Conservation (phyloP, 2,888 invertebrate species). For the Acrobasis consociella region DNA sequence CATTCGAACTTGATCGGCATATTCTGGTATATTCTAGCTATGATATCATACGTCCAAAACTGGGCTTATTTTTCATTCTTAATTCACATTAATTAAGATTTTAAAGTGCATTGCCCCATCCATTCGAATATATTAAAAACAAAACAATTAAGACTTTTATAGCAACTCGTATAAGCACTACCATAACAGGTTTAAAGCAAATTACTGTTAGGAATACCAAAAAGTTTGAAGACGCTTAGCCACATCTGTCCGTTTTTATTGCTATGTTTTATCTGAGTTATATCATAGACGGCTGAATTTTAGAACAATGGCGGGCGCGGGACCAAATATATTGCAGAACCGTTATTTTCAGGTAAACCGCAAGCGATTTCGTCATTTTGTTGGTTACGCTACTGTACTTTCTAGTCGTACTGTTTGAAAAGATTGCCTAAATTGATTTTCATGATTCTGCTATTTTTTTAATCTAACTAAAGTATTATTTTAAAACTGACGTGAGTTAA, state of each 20-base stretch:
- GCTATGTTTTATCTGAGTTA: conserved; percentile 3
- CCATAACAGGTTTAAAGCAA: conserved; percentile 44
- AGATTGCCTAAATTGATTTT: no score
- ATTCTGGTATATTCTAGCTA: neutral
- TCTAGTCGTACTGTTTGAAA: neutral
- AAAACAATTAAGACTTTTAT: conserved; percentile 46
- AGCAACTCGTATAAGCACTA: conserved; percentile 39
- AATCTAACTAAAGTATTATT: no score
- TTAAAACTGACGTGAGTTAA: no score
- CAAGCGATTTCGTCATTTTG: neutral
- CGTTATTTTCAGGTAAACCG: conserved; percentile 4
- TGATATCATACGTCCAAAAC: conserved; percentile 18
- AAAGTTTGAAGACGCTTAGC: conserved; percentile 11
- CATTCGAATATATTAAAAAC: conserved; percentile 38
- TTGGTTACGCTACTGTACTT: neutral
- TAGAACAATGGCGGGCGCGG: neutral
- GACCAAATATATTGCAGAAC: neutral
- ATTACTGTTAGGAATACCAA: conserved; percentile 21
- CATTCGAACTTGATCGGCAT: neutral
- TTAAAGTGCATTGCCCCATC: conserved; percentile 35
- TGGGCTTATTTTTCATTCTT: conserved; percentile 6
- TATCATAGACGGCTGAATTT: neutral
- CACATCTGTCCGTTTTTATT: conserved; percentile 15
- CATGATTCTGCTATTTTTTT: no score
- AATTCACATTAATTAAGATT: conserved; percentile 25